Evolutionary conservation across 1,140 invertebrate genomes (phyloP), one percentile per base, ranked within the genome.

Genomic region (Protaetia brevitarsis): DNA sequence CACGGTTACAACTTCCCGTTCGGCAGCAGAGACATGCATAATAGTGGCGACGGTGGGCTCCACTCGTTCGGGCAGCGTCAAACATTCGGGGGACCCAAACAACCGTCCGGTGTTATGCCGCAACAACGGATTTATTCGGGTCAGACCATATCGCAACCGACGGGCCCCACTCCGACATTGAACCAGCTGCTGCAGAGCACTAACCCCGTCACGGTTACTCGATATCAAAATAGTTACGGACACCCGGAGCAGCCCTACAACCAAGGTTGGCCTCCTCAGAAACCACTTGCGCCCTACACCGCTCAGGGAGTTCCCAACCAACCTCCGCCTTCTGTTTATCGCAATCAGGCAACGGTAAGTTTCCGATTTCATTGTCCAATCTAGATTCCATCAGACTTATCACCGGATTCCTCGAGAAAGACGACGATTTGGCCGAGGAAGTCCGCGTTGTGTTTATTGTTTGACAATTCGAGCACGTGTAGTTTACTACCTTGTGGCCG

Each of bases 161-260:
- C 89, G 66, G 91, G 93, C 56, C 93, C 93, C 13, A 96, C 94
- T 41, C 94, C 94, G 51, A 96, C 94, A 27, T 82, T 96, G 64
- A 96, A 96, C 80, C 93, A 94, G 73, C 81, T 96, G 63, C 64
- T 79, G 28, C 76, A 78, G 69, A 79, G 75, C 63, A 70, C 71
- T 34, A 77, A 76, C 63, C 70, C 76, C 27, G 70, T 76, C 66
- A 71, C 41, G 41, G 71, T 70, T 19, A 71, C 73, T 64, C 74
- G 77, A 26, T 78, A 77, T 64, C 73, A 72, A 58, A 78, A 77
- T 66, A 77, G 69, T 68, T 79, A 78, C 68, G 71, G 69, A 31
- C 75, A 74, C 51, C 67, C 72, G 11, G 73, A 77, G 61, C 76
- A 74, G 61, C 69, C 74, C 34, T 78, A 77, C 66, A 73, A 72